Evolutionary conservation across 2,113 vertebrate genomes (phyloP).

Genomic region (Haliaeetus leucogaster): DNA sequence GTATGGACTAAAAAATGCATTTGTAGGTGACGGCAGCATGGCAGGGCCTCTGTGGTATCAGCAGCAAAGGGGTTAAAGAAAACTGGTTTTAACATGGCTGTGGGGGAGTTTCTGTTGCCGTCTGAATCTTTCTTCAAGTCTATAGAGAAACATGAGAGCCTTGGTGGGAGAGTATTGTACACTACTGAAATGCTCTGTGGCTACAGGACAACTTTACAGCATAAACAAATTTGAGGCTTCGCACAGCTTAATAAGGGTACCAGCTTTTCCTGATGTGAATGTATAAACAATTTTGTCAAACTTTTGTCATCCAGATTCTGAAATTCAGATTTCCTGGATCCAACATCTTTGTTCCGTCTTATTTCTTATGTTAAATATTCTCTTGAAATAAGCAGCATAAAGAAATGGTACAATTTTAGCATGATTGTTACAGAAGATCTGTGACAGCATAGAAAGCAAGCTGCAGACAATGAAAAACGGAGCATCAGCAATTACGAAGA

Average conservation of each 20-base stretch:
- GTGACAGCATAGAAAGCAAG: not conserved
- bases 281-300: not conserved
- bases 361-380: not conserved
- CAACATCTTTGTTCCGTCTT: not conserved
- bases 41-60: not conserved
- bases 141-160: not conserved
- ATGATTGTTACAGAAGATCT: not conserved
- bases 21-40: not conserved
- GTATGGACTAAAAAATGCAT: not conserved
- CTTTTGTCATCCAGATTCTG: not conserved
- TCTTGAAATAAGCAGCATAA: conserved; percentile 14
- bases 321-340: conserved; percentile 7
- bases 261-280: not conserved
- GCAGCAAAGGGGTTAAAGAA: not conserved
- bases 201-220: not conserved
- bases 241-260: not conserved
- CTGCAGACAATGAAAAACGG: not conserved
- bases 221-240: not conserved
- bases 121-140: not conserved
- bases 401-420: not conserved
- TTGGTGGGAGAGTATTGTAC: not conserved
- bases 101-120: not conserved
- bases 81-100: not conserved
- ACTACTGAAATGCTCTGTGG: not conserved
- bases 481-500: not conserved